A percentile compares a stretch with the other conserved stretches of the same genome.
phyloP scores from a whole-genome alignment of 2,888 invertebrate species.

The Tipula unca region DNA sequence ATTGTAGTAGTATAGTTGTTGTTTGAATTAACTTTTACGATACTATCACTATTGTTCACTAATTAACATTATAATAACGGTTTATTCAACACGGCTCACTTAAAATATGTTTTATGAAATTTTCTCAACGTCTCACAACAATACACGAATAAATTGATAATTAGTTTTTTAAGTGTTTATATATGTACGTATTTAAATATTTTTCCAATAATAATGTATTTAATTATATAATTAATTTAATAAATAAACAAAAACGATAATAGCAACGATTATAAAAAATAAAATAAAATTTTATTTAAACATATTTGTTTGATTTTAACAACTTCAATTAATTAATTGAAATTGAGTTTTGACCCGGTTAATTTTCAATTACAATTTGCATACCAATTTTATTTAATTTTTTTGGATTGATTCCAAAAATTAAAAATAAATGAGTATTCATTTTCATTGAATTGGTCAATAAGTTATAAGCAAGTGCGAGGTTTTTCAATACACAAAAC shows the following conservation, averaged over 20 bases:
- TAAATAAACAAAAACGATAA: background rate
- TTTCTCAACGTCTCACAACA: background rate
- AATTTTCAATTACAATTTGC: background rate
- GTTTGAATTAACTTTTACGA: too few species aligned
- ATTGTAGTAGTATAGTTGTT: too few species aligned
- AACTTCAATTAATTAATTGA: background rate
- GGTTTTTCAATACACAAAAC: background rate
- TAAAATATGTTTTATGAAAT: background rate
- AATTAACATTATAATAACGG: background rate
- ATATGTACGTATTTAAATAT: background rate
- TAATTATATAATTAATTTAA: background rate
- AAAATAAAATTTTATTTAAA: background rate
- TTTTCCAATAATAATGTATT: background rate
- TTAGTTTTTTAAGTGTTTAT: background rate
- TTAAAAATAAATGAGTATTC: background rate
- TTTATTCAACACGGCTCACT: background rate
- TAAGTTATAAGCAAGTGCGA: background rate
- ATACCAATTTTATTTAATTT: background rate
- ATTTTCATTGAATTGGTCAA: background rate
- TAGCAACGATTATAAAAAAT: background rate
- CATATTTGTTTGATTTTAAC: background rate
- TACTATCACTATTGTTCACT: background rate
- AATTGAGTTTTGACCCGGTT: background rate
- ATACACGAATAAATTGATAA: background rate
- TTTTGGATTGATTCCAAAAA: background rate